Base-by-base conservation (phyloP, 2,888 invertebrate species). In the Cabera pusaria region DNA sequence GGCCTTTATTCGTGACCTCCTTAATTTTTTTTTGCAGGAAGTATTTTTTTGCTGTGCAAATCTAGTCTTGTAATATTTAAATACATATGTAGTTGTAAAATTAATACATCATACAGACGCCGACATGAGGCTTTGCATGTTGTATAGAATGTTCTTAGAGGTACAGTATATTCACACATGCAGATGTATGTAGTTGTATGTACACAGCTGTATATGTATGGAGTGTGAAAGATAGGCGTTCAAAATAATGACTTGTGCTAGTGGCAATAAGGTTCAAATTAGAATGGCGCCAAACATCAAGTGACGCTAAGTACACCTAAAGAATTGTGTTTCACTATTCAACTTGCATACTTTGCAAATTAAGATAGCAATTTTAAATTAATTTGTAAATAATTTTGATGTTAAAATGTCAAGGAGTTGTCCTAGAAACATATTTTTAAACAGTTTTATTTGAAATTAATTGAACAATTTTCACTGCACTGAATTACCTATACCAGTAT, bases 1-100 rank as follows among this genome's bases (percentile, higher is more conserved):
- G 76, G 78, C 74, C 75, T 83, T 77, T 78, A 74, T 73, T 82
- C 63, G 71, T 77, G 79, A 76, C 74, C 76, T 79, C 72, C 56
- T 70, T 65, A 8, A 14, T 14, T 64, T 64, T 67, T 58, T 66
- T 64, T 60, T 65, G 55, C 49, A 33, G 55, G 52, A 59, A 56
- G 57, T 53, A 57, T 68, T 67, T 62, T 62, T 56, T 57, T 59
- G 54, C 54, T 49, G 49, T 47, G 21, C 9, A 38, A 45, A 49
- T 43, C 35, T 34, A 44, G 49, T 57, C 47, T 49, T 52, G n/a
- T n/a, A n/a, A n/a, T n/a, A n/a, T n/a, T n/a, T n/a, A n/a, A n/a
- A n/a, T n/a, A n/a, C n/a, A n/a, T n/a, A n/a, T n/a, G n/a, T n/a
- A n/a, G n/a, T n/a, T n/a, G n/a, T n/a, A n/a, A n/a, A n/a, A n/a